Evolutionary conservation across 2,113 vertebrate genomes (phyloP).

Genomic region (Perca fluviatilis): DNA sequence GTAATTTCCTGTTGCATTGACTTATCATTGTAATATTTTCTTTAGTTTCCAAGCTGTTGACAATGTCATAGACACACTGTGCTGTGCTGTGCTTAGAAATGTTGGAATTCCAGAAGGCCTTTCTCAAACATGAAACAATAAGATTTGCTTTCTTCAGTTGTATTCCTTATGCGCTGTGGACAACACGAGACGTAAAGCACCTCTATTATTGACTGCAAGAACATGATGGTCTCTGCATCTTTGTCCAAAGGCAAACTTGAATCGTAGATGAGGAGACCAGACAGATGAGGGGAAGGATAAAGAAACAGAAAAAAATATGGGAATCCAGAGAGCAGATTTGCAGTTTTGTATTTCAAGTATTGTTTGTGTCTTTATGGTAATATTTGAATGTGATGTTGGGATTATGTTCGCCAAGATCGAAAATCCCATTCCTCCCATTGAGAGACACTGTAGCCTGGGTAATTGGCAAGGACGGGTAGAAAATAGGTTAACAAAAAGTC

Average conservation of each 20-base stretch:
- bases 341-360: neutral
- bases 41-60: neutral
- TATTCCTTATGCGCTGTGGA: neutral
- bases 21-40: neutral
- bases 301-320: neutral
- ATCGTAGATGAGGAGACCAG: conserved; percentile 28
- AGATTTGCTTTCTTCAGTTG: neutral
- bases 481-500: conserved; percentile 18
- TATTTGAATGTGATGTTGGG: conserved; percentile 36
- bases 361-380: conserved; percentile 43
- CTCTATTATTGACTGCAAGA: conserved; percentile 43
- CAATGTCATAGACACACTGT: neutral
- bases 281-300: conserved; percentile 9
- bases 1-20: neutral
- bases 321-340: conserved; percentile 33
- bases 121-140: neutral
- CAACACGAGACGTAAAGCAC: neutral
- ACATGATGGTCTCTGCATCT: conserved; percentile 33
- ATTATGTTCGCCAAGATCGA: conserved; percentile 42
- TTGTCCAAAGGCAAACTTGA: conserved; percentile 43
- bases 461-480: conserved; percentile 34
- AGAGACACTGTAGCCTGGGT: conserved; percentile 15
- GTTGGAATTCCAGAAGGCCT: neutral
- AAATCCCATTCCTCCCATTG: conserved; percentile 17
- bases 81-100: neutral